Percentiles rank a stretch among this genome's conserved stretches.
These are phyloP conservation scores for Asteroscopus sphinx DNA, from an alignment of 2,888 invertebrate genomes.

Conservation along the genomic window DNA sequence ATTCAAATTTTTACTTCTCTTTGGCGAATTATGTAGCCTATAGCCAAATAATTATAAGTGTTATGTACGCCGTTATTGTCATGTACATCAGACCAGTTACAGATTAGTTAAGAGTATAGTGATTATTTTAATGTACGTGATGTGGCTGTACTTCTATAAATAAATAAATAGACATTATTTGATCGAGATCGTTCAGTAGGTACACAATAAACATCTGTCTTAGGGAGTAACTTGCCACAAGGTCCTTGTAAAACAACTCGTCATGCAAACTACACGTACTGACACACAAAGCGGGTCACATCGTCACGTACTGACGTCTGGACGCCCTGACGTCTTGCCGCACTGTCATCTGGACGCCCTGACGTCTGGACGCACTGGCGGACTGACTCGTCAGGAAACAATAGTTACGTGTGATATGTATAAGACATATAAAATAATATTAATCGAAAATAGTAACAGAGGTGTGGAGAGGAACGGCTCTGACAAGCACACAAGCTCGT, in stretches of 20 bases:
- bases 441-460: slow-evolving; percentile 40
- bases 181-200: slow-evolving; percentile 65
- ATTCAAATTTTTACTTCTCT: too few relatives aligned
- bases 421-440: slow-evolving; percentile 57
- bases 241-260: slow-evolving; percentile 18
- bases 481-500: slow-evolving; percentile 64
- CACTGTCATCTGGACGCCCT: too few relatives aligned
- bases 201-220: slow-evolving; percentile 49
- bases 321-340: too few relatives aligned
- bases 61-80: too few relatives aligned
- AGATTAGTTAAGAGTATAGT: too few relatives aligned
- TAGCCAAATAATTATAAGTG: too few relatives aligned
- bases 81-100: too few relatives aligned
- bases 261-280: slow-evolving; percentile 17
- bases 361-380: slow-evolving; percentile 7
- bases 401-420: slow-evolving; percentile 59
- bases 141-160: too few relatives aligned
- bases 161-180: too few relatives aligned
- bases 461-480: slow-evolving; percentile 32
- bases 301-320: too few relatives aligned
- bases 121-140: too few relatives aligned
- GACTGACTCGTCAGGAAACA: slow-evolving; percentile 19
- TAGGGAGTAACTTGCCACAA: slow-evolving; percentile 47
- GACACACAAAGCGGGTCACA: slow-evolving; percentile 23
- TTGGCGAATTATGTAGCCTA: too few relatives aligned